Conservation (phyloP, 2,113 vertebrate species). For the Prionailurus bengalensis region DNA sequence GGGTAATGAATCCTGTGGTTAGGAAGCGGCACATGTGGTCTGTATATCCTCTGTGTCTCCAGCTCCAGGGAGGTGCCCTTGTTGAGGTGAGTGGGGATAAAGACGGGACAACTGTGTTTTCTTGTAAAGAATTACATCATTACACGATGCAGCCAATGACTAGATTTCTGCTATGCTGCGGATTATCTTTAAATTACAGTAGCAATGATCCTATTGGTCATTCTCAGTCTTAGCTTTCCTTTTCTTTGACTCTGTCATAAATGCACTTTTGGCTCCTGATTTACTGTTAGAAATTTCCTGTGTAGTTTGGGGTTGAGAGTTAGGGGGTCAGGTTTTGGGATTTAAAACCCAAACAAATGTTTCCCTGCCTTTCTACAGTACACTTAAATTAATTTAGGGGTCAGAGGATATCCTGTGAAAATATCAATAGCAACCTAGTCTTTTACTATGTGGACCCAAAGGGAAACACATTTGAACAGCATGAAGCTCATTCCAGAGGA, state of each 20-base stretch:
- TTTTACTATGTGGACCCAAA: constrained; percentile 24
- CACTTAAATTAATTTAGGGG: constrained; percentile 70
- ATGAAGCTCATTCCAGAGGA: background rate
- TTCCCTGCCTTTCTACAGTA: constrained; percentile 65
- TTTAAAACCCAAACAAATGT: constrained; percentile 74
- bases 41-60: background rate
- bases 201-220: constrained; percentile 39
- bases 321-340: constrained; percentile 65
- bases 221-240: constrained; percentile 33
- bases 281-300: constrained; percentile 81
- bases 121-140: background rate
- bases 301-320: constrained; percentile 65
- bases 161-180: constrained; percentile 22
- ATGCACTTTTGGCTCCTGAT: constrained; percentile 64
- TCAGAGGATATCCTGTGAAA: constrained; percentile 70
- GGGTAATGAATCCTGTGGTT: background rate
- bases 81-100: background rate
- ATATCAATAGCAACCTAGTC: constrained; percentile 44
- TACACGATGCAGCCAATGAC: background rate
- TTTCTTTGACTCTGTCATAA: constrained; percentile 41
- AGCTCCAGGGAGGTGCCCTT: background rate
- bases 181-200: constrained; percentile 46
- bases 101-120: background rate
- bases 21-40: background rate
- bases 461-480: background rate